phyloP scores from a whole-genome alignment of 2,888 invertebrate species.

The Anorthoa munda region DNA sequence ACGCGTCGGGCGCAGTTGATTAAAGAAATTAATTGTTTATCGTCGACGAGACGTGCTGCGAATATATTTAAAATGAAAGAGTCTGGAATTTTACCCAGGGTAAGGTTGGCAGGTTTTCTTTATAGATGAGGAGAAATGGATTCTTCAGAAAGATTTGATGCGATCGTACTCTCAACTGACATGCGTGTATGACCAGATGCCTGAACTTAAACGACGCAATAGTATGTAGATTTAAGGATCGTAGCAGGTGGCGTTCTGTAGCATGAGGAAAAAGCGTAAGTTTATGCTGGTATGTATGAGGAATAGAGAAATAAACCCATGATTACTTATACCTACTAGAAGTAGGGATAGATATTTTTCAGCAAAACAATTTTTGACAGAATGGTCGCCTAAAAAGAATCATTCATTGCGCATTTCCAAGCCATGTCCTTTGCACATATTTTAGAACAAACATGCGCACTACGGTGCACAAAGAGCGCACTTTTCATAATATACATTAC shows the following conservation, averaged over 20 bases:
- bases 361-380: neutral
- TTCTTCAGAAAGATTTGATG: neutral
- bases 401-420: slow-evolving; percentile 1
- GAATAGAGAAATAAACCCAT: neutral
- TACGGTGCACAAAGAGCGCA: slow-evolving; percentile 28
- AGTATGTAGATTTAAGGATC: too few relatives aligned
- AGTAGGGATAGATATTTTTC: neutral
- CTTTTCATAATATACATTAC: slow-evolving; percentile 39
- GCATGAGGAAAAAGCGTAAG: neutral
- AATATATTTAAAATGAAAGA: slow-evolving; percentile 67
- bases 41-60: slow-evolving; percentile 74
- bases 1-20: slow-evolving; percentile 73
- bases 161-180: neutral
- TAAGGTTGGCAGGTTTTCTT: slow-evolving; percentile 58
- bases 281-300: too few relatives aligned
- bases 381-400: neutral
- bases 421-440: slow-evolving; percentile 31
- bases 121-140: neutral
- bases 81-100: slow-evolving; percentile 29
- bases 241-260: neutral
- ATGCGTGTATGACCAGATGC: neutral
- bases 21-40: slow-evolving; percentile 84
- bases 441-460: slow-evolving; percentile 11
- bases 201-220: neutral
- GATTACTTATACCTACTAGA: neutral